Base-by-base conservation (phyloP, 2,113 vertebrate species). In the Microcebus griseorufus region DNA sequence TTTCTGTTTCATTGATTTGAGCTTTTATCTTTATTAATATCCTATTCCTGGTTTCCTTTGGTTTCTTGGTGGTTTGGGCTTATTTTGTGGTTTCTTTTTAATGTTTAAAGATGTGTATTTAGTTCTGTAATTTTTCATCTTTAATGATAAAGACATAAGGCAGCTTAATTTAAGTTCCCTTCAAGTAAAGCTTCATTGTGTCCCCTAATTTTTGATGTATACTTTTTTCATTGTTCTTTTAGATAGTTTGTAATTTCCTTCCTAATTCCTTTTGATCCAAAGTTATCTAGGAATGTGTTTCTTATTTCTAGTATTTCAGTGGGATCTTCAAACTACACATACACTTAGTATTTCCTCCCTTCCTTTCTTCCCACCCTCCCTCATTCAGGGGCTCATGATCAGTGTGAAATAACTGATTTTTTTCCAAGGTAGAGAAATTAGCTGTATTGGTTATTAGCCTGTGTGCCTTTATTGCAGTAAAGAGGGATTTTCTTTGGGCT, bases 21-120 rank as follows among this genome's bases (percentile, higher is more conserved):
- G 45, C 78, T 93, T 96, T 96, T 88, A 70, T 93, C 90, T 94
- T 90, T 84, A 93, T 81, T 94, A 62, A 73, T 88, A 88, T 94
- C n/a, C 32, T 76, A 45, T 60, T 95, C 42, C 48, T 73, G 53
- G 39, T 92, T 94, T 96, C 42, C 69, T 82, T 80, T 78, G 17
- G 39, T 94, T 89, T 90, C 51, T 86, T 80, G 62, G 72, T 97
- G 73, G 60, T 85, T 85, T 90, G 48, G 62, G 11, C 81, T 95
- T 94, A 60, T 81, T 95, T 92, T 94, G 58, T 88, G 72, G 39
- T 2, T 39, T 39, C 60, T 10, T 23, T 51, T 79, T 79, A 39
- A 39, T 72, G 10, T 93, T 79, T 78, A 53, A 83, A 83, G 65
- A 78, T 75, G 9, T 94, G 5, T 85, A 53, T 65, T 82, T 87